These are phyloP conservation scores for Callithrix jacchus DNA, from an alignment of 2,113 vertebrate genomes.

Conservation along the genomic window DNA sequence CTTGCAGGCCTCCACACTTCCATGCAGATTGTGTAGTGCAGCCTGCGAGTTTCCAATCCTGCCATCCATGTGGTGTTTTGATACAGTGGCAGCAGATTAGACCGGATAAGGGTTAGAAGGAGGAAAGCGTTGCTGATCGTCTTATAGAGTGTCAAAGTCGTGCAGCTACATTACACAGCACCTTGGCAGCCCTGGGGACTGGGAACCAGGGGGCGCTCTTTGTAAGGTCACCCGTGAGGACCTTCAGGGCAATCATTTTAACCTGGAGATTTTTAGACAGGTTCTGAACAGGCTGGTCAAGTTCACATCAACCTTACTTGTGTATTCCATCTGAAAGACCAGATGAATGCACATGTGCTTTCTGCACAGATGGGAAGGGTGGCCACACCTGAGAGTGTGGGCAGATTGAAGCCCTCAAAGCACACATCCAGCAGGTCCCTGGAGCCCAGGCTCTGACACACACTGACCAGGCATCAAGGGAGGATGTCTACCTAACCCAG, in stretches of 20 bases:
- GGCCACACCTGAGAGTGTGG: background rate
- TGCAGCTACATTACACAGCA: background rate
- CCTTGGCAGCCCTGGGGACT: background rate
- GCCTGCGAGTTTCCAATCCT: background rate
- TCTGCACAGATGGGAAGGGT: background rate
- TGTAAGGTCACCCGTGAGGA: background rate
- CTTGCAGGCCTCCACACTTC: background rate
- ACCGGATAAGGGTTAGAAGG: fast-evolving
- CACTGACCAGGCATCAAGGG: fast-evolving
- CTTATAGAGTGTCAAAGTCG: background rate
- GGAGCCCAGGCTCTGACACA: background rate
- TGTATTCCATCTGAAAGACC: background rate
- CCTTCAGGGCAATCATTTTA: background rate
- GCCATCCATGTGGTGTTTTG: background rate
- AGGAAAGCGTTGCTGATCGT: fast-evolving
- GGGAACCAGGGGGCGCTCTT: background rate
- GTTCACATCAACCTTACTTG: background rate
- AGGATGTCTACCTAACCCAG: background rate
- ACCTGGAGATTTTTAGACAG: background rate
- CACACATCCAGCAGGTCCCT: background rate
- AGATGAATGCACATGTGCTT: background rate
- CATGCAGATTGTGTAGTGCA: background rate
- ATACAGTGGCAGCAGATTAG: background rate
- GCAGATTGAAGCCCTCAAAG: too few relatives aligned
- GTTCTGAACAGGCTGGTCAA: background rate